Base-by-base conservation (phyloP, 2,113 vertebrate species). In the Pelvicachromis taeniatus region DNA sequence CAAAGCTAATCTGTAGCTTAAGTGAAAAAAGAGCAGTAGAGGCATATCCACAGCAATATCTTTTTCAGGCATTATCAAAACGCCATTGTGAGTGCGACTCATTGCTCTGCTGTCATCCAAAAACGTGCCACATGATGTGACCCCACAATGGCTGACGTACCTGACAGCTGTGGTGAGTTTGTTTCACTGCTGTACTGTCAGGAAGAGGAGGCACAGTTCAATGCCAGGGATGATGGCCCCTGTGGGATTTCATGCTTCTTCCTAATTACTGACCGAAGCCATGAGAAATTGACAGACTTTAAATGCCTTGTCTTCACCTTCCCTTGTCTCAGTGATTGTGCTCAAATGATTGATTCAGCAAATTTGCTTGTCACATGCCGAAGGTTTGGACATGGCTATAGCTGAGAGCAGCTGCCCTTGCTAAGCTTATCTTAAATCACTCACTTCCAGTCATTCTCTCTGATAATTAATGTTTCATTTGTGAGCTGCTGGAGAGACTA, bases 381-480 rank as follows among this genome's bases (percentile, higher is more conserved):
- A 73, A 12, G 68, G 23, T 73, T 31, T 73, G 68, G 68, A 73
- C 23, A 10, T 48, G 42, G 58, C 9, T 29, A 9, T 21, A 23
- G 45, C 77, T 33, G 85, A 82, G 85, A 85, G 85, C 29, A 19
- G 23, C 77, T 78, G 93, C 92, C 92, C 87, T 85, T 84, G 82
- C 31, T 63, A 29, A 85, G 77, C 81, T 65, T 59, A 90, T 92
- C 75, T 84, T 45, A 56, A 88, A 77, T 68, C 73, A 53, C 85
- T 80, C 50, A 53, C 52, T 81, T 86, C 86, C 84, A 84, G 82
- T 91, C 82, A 13, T 84, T 89, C 68, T 81, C 80, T 92, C 82
- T 85, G 90, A 89, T 94, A 94, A 95, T 94, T 92, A 92, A 87
- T 88, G 80, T 94, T 95, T 53, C 23, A 48, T 52, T 19, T 52